phyloP scores from a whole-genome alignment of 2,113 vertebrate species.

The Noctilio leporinus region DNA sequence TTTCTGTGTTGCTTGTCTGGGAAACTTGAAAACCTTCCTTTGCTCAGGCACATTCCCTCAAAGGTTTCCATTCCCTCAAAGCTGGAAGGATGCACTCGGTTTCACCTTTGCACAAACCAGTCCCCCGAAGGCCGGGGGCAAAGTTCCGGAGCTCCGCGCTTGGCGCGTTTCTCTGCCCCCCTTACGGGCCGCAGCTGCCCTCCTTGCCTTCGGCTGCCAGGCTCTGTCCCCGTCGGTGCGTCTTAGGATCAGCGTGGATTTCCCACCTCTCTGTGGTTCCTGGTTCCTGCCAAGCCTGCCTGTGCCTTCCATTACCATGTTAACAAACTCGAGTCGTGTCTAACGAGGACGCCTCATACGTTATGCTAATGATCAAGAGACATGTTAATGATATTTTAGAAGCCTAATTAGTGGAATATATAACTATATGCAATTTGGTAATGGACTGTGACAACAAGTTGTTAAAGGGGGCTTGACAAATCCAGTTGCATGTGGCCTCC shows the following conservation, averaged over 20 bases:
- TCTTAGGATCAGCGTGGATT: slow-evolving; percentile 52
- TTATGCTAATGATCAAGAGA: slow-evolving; percentile 99
- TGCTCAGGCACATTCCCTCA: neutral
- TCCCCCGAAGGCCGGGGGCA: neutral
- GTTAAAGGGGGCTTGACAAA: slow-evolving; percentile 87
- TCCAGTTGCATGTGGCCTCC: slow-evolving; percentile 82
- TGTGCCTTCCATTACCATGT: slow-evolving; percentile 86
- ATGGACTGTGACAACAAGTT: slow-evolving; percentile 96
- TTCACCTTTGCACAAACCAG: neutral
- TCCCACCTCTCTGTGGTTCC: slow-evolving; percentile 60
- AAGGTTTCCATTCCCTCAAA: neutral
- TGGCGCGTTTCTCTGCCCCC: neutral
- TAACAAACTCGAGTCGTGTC: slow-evolving; percentile 91
- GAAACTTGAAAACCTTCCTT: neutral
- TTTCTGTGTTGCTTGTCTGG: neutral
- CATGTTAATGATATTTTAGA: slow-evolving; percentile 99
- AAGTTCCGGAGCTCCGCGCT: rapidly evolving
- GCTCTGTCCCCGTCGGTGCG: neutral
- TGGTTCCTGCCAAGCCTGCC: slow-evolving; percentile 67
- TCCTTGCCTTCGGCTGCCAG: slow-evolving; percentile 1
- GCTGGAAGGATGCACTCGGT: neutral
- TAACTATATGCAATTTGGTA: slow-evolving; percentile 97
- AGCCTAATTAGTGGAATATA: slow-evolving; percentile 99
- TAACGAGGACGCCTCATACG: slow-evolving; percentile 94
- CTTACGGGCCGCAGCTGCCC: neutral